Base-by-base conservation (phyloP, 2,113 vertebrate species). In the Campylomormyrus numenius region DNA sequence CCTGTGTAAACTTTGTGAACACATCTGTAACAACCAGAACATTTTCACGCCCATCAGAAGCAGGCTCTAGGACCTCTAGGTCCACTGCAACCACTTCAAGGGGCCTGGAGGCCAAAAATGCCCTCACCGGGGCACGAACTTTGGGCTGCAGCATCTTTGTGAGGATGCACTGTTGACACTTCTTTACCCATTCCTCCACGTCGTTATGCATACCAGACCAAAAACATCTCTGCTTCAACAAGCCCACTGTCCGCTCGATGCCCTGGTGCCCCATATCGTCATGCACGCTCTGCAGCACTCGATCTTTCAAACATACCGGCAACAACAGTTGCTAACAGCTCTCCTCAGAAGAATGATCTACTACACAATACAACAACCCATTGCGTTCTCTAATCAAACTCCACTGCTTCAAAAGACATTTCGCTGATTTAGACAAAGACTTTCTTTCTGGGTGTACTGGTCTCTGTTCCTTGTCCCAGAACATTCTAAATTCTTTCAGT, bases 351-450 rank as follows among this genome's bases (percentile, higher is more conserved):
- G 17, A 56, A 56, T 21, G 3, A 19, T 53, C 52, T 53, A 91
- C 27, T 13, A 91, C 52, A 1, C 21, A n/a, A 53, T 90, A 90
- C 39, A 88, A 45, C 27, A 90, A 48, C n/a, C 50, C 77, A 56
- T 88, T 39, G 8, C 24, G 2, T 74, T 90, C 85, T 70, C 5
- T 52, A 7, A 88, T 21, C 0, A 17, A 4, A 6, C 35, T 3
- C 90, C 89, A 90, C 66, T 91, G 89, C 24, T 89, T 89, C 6
- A 87, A 6, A 31, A 89, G 24, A 45, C 39, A 84, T 19, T 88
- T 53, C 0, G 17, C 52, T 53, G 53, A 21, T 5, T 56, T 56
- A 21, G 53, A 1, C 19, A 56, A 56, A 56, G 19, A 56, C 85
- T 21, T 62, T n/a, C 5, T 56, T 9, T n/a, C 7, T 84, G 27